Base-by-base conservation (phyloP, 2,797 vertebrate species). In the Epinephelus awoara region DNA sequence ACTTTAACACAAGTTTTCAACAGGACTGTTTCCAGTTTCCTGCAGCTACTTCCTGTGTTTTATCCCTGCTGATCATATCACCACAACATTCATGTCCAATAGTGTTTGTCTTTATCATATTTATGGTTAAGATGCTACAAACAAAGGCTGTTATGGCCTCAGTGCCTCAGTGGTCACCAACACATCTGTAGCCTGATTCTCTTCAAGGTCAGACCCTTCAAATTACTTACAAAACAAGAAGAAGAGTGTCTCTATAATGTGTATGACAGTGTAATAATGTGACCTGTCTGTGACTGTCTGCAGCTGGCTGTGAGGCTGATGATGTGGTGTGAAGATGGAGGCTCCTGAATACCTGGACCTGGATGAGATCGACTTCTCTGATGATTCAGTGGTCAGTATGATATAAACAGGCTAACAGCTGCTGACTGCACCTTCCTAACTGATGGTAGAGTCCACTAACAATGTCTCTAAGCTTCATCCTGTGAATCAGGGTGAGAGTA, bases 281-380 rank as follows among this genome's bases (percentile, higher is more conserved):
- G 15, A 44, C 42, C 42, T 14, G 46, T 47, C 17, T 47, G 46
- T 47, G 0, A 27, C 13, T 71, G 21, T 80, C 9, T 79, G 52
- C 82, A 92, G 89, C 85, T 77, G 78, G n/a, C 62, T 2, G 54
- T 56, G 57, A 70, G 69, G 71, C 84, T 50, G 91, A 96, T 89
- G 93, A 96, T 96, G 95, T 62, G 90, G 95, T 90, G 93, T 94
- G 96, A 97, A 95, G 93, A 99, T 99, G 98, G 98, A 99, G 94
- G 97, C 96, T 92, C 98, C 98, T 95, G 98, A 99, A 89, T 99
- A 99, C 91, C 96, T 99, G 93, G 98, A 99, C 94, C 96, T 99
- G 95, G 98, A 99, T 91, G 98, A 99, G 96, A 99, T 99, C 83
- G 98, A 99, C 95, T 99, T 99, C 93, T 97, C 96, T 57, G 98